Percentiles rank a stretch among this genome's conserved stretches.
phyloP scores from a whole-genome alignment of 2,888 invertebrate species.

The Eupithecia insigniata region DNA sequence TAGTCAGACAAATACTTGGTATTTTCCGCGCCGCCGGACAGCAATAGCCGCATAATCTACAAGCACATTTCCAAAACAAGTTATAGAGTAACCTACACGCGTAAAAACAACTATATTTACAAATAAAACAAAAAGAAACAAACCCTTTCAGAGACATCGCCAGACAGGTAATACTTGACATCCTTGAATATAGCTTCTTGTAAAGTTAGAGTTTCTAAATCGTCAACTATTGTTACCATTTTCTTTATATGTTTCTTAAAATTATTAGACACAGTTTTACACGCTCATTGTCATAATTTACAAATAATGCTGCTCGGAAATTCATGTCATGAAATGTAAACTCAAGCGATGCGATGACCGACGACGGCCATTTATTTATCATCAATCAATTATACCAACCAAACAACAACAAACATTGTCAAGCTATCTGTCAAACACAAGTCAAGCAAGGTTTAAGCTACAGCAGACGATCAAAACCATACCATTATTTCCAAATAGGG shows the following conservation, averaged over 20 bases:
- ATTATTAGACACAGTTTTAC: slow-evolving; percentile 39
- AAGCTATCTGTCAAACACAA: neutral
- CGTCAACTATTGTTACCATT: slow-evolving; percentile 83
- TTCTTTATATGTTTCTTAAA: slow-evolving; percentile 58
- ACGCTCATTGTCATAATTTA: slow-evolving; percentile 42
- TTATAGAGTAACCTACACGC: slow-evolving; percentile 49
- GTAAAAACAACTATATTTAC: slow-evolving; percentile 52
- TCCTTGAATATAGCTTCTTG: slow-evolving; percentile 89
- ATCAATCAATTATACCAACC: slow-evolving; percentile 60
- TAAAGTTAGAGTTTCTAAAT: slow-evolving; percentile 80
- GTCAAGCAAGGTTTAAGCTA: neutral
- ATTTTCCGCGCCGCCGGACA: slow-evolving; percentile 94
- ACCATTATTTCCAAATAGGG: no score
- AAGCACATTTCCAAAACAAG: slow-evolving; percentile 45
- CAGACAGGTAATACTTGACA: slow-evolving; percentile 93
- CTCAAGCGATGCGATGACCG: slow-evolving; percentile 47
- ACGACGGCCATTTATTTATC: slow-evolving; percentile 73
- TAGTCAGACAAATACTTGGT: slow-evolving; percentile 95
- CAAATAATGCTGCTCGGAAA: slow-evolving; percentile 43
- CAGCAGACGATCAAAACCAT: neutral
- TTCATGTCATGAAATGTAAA: slow-evolving; percentile 46
- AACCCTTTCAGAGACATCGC: slow-evolving; percentile 90
- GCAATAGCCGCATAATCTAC: slow-evolving; percentile 90
- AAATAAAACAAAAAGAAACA: slow-evolving; percentile 70
- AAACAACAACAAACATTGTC: neutral